phyloP scores from a whole-genome alignment of 2,888 invertebrate genomes.

The Leptothorax acervorum region DNA sequence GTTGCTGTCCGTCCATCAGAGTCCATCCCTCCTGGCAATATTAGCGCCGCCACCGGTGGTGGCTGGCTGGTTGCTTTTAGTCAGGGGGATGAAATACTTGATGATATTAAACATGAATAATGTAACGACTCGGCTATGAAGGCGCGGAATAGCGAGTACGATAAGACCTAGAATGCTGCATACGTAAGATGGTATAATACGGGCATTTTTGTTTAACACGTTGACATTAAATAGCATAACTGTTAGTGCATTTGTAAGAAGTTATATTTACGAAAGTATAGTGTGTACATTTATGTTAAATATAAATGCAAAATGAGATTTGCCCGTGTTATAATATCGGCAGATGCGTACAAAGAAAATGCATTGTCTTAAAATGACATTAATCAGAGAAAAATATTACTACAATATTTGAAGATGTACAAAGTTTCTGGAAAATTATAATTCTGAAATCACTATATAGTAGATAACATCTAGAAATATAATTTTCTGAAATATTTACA shows the following conservation, averaged over 20 bases:
- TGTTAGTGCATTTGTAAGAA: conserved; percentile 26
- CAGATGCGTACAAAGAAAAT: background rate
- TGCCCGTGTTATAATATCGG: no score
- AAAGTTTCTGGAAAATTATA: background rate
- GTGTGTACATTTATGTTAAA: conserved; percentile 65
- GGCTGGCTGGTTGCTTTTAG: conserved; percentile 75
- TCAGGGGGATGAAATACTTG: conserved; percentile 82
- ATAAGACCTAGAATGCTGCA: conserved; percentile 70
- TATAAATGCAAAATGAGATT: conserved; percentile 53
- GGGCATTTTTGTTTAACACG: conserved; percentile 50
- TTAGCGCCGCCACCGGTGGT: conserved; percentile 76
- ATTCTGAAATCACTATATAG: background rate
- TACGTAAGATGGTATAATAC: conserved; percentile 70
- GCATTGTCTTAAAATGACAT: background rate
- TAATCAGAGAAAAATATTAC: background rate
- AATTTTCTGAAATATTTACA: background rate
- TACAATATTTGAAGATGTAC: background rate
- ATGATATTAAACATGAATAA: conserved; percentile 85
- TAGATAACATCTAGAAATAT: background rate
- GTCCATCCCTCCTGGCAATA: conserved; percentile 72
- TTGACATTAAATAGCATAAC: conserved; percentile 16
- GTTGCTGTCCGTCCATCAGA: conserved; percentile 63
- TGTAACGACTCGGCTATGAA: conserved; percentile 79
- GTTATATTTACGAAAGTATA: conserved; percentile 19
- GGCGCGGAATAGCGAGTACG: conserved; percentile 66